Evolutionary conservation across 2,113 vertebrate genomes (phyloP).

Genomic region (Ramphastos sulfuratus): DNA sequence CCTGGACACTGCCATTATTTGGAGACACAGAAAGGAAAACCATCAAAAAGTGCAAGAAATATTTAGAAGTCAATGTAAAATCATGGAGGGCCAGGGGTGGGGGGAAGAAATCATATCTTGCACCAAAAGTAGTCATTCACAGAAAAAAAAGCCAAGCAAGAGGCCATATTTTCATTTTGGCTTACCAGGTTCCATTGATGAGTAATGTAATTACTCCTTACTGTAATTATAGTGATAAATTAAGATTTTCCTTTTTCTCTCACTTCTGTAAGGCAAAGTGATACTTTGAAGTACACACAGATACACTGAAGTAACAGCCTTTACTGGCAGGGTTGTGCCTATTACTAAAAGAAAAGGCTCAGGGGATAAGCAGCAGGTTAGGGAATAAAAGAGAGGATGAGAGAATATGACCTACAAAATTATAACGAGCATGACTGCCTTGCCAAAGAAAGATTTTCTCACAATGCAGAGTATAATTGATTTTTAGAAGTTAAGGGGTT

Average conservation of each 20-base stretch:
- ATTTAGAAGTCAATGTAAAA: neutral
- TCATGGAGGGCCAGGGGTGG: neutral
- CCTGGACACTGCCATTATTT: neutral
- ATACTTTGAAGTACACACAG: neutral
- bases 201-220: no score
- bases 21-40: neutral
- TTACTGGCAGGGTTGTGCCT: neutral
- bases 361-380: slow-evolving; percentile 22
- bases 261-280: neutral
- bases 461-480: neutral
- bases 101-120: neutral
- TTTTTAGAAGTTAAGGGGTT: neutral
- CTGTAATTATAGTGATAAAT: slow-evolving; percentile 1
- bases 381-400: neutral
- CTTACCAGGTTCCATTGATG: neutral
- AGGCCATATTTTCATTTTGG: slow-evolving; percentile 1
- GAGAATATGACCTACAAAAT: neutral
- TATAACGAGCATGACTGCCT: neutral
- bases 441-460: neutral
- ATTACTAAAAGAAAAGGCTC: neutral
- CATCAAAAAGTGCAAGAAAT: neutral
- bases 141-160: neutral
- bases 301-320: neutral
- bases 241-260: slow-evolving; percentile 2
- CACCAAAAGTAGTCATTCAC: neutral